These are phyloP conservation scores for Macrophya annulata DNA, from an alignment of 2,888 invertebrate species.

Conservation along the genomic window DNA sequence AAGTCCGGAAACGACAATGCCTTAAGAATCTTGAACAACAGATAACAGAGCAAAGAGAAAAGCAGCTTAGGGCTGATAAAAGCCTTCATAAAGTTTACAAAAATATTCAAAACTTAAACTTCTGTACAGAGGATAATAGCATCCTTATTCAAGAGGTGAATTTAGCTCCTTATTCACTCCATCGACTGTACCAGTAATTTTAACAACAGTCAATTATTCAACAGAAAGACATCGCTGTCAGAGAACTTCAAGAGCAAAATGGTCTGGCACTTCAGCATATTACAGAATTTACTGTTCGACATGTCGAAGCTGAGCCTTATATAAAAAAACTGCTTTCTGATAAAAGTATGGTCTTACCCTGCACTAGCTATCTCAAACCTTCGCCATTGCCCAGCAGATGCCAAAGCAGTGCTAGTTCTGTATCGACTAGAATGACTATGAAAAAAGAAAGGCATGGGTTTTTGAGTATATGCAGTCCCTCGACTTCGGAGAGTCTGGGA, in stretches of 20 bases:
- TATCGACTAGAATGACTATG: constrained; percentile 53
- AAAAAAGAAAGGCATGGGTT: constrained; percentile 53
- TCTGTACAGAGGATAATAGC: constrained; percentile 66
- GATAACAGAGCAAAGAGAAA: constrained; percentile 78
- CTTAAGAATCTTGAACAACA: constrained; percentile 73
- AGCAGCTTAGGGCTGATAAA: constrained; percentile 79
- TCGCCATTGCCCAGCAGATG: constrained; percentile 67
- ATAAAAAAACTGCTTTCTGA: constrained; percentile 75
- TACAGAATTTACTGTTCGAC: constrained; percentile 80
- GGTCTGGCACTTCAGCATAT: constrained; percentile 82
- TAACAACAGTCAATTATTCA: neutral
- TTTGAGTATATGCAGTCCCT: constrained; percentile 40
- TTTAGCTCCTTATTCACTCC: constrained; percentile 34
- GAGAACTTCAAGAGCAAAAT: constrained; percentile 84
- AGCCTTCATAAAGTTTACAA: constrained; percentile 78
- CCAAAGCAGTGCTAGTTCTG: constrained; percentile 63
- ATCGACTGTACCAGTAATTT: neutral
- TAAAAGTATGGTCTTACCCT: constrained; percentile 75
- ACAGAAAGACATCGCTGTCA: constrained; percentile 82
- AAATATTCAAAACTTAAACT: constrained; percentile 74
- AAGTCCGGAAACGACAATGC: constrained; percentile 70
- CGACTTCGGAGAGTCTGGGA: constrained; percentile 68
- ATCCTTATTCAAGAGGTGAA: constrained; percentile 75
- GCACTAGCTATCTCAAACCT: constrained; percentile 65
- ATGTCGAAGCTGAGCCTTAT: constrained; percentile 78